Evolutionary conservation across 2,888 invertebrate species (phyloP).

Genomic region (Crocallis elinguaria): DNA sequence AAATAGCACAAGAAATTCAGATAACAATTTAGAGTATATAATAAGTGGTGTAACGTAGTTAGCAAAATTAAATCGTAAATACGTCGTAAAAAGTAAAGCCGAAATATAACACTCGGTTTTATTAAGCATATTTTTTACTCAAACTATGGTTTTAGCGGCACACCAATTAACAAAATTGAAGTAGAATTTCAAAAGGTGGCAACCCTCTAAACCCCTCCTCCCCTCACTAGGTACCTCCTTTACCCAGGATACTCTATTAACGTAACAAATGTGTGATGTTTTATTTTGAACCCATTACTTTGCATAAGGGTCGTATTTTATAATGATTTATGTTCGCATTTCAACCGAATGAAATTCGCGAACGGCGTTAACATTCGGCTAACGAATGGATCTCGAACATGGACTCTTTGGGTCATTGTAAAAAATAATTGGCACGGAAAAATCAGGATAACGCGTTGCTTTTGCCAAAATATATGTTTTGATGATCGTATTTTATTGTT

Average conservation of each 20-base stretch:
- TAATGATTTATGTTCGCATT: conserved; percentile 48
- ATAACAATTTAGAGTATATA: too few relatives aligned
- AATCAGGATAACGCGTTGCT: conserved; percentile 23
- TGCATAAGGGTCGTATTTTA: conserved; percentile 43
- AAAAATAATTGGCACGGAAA: conserved; percentile 29
- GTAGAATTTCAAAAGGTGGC: not conserved
- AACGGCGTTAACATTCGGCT: conserved; percentile 43
- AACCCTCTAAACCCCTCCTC: not conserved
- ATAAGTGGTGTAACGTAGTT: too few relatives aligned
- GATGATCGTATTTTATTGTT: not conserved
- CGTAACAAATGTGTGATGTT: conserved; percentile 50
- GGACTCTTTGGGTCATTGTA: conserved; percentile 39
- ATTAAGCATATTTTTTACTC: too few relatives aligned
- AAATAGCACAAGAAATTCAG: too few relatives aligned
- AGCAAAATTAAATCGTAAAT: too few relatives aligned
- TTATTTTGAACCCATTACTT: conserved; percentile 51
- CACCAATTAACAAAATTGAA: too few relatives aligned
- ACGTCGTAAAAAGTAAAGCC: too few relatives aligned
- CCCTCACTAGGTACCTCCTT: not conserved
- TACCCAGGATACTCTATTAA: conserved; percentile 42
- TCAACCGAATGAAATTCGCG: conserved; percentile 44
- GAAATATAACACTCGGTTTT: too few relatives aligned
- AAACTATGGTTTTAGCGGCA: too few relatives aligned
- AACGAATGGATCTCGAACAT: conserved; percentile 38
- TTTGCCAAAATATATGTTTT: not conserved